Percentiles rank a stretch among this genome's conserved stretches.
Evolutionary conservation across 2,113 vertebrate genomes (phyloP).

Genomic region (Hippocampus barbouri): DNA sequence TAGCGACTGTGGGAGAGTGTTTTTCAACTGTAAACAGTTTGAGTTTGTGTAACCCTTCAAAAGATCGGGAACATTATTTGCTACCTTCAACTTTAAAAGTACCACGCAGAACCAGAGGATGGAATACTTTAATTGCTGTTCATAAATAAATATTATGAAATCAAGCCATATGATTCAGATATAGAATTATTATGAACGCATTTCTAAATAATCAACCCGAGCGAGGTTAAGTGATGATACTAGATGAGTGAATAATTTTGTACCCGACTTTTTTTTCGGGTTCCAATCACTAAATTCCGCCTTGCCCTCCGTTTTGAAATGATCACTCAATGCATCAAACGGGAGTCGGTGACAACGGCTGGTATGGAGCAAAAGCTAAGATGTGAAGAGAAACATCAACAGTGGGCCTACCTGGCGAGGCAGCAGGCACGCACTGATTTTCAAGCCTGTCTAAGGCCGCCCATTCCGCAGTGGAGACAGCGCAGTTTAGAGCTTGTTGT

Average conservation of each 20-base stretch:
- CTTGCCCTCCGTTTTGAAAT: not conserved
- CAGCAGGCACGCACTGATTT: not conserved
- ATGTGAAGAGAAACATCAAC: no score
- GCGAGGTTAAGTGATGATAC: not conserved
- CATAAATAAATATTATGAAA: not conserved
- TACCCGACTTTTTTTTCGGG: no score
- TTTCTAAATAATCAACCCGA: no score
- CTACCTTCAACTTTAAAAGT: not conserved
- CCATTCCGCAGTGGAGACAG: conserved; percentile 66
- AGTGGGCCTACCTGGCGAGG: not conserved
- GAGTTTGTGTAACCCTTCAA: not conserved
- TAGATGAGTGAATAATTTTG: no score
- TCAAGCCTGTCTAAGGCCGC: conserved; percentile 40
- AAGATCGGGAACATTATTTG: not conserved
- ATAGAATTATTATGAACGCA: not conserved
- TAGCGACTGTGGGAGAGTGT: not conserved
- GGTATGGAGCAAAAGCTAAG: no score
- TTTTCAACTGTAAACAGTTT: not conserved
- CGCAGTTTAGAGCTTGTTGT: conserved; percentile 60
- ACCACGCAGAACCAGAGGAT: not conserved
- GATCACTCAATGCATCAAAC: not conserved
- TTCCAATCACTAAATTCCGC: not conserved
- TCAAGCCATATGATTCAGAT: not conserved
- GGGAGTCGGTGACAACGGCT: no score
- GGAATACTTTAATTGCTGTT: no score